A percentile compares a stretch with the other conserved stretches of the same genome.
These are phyloP conservation scores for Bathynomus jamesi DNA, from an alignment of 1,140 invertebrate genomes.

Conservation along the genomic window DNA sequence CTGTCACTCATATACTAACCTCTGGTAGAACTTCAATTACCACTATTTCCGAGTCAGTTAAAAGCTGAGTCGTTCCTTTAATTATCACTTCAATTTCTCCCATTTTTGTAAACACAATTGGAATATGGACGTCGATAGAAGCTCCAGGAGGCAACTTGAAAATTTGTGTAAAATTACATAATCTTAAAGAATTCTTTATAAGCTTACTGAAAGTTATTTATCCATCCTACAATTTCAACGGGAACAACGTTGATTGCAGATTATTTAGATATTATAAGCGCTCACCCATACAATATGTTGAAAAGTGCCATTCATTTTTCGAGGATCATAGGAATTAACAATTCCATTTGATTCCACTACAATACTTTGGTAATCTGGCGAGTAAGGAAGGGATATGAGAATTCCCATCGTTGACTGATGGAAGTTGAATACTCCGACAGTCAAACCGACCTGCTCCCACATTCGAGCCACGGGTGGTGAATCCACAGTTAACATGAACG, in stretches of 20 bases:
- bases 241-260: too few relatives aligned
- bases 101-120: slow-evolving; percentile 41
- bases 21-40: slow-evolving; percentile 44
- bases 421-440: slow-evolving; percentile 36
- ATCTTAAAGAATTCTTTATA: too few relatives aligned
- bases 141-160: slow-evolving; percentile 23
- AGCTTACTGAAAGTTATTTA: neutral
- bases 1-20: slow-evolving; percentile 7
- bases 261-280: too few relatives aligned
- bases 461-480: slow-evolving; percentile 27
- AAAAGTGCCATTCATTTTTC: slow-evolving; percentile 43
- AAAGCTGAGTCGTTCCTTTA: slow-evolving; percentile 49
- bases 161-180: neutral
- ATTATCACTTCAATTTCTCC: slow-evolving; percentile 46
- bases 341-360: slow-evolving; percentile 50
- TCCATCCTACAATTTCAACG: too few relatives aligned
- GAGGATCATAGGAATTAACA: slow-evolving; percentile 48
- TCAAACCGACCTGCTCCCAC: slow-evolving; percentile 37
- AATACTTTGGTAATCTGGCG: slow-evolving; percentile 51
- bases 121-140: slow-evolving; percentile 42
- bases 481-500: slow-evolving; percentile 35
- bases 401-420: slow-evolving; percentile 36
- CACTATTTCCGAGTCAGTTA: slow-evolving; percentile 23
- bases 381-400: slow-evolving; percentile 45
- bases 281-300: slow-evolving; percentile 49